phyloP scores from a whole-genome alignment of 23 tunicate genomes.

The Clavelina lepadiformis region DNA sequence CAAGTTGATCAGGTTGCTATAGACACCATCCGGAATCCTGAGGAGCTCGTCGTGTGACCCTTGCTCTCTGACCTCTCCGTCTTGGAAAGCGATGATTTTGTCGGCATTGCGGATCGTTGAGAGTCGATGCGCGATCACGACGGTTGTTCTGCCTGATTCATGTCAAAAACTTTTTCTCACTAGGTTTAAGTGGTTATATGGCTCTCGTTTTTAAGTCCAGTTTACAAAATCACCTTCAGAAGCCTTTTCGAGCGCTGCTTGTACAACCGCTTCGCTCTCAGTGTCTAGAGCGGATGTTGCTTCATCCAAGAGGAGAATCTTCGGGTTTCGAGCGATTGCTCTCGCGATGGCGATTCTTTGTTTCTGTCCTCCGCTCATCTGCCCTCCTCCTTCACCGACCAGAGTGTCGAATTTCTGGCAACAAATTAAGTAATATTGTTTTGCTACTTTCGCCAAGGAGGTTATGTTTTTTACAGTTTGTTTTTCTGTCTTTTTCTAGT shows the following conservation, averaged over 20 bases:
- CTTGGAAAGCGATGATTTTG: slow-evolving; percentile 65
- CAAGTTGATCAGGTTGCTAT: slow-evolving; percentile 72
- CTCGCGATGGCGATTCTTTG: no score
- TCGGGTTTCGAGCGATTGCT: no score
- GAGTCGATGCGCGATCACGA: slow-evolving; percentile 79
- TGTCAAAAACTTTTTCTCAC: no score
- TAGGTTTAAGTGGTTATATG: no score
- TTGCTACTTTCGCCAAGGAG: no score
- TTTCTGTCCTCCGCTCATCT: no score
- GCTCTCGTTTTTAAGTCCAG: no score
- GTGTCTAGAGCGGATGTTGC: no score
- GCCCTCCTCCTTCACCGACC: slow-evolving; percentile 90
- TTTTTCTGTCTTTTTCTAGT: no score
- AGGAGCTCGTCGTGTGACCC: slow-evolving; percentile 75
- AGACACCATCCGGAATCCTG: slow-evolving; percentile 59
- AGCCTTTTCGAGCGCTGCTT: slow-evolving; percentile 77
- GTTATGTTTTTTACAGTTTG: no score
- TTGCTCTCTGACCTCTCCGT: slow-evolving; percentile 46
- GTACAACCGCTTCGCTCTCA: slow-evolving; percentile 80
- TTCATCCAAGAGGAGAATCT: no score
- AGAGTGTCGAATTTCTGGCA: slow-evolving; percentile 67
- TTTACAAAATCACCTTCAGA: slow-evolving; percentile 28
- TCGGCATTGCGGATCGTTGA: slow-evolving; percentile 86
- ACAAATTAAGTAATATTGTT: no score
- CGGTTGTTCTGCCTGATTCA: slow-evolving; percentile 62